Evolutionary conservation across 2,888 invertebrate genomes (phyloP).

Genomic region (Ptilodon capucinus): DNA sequence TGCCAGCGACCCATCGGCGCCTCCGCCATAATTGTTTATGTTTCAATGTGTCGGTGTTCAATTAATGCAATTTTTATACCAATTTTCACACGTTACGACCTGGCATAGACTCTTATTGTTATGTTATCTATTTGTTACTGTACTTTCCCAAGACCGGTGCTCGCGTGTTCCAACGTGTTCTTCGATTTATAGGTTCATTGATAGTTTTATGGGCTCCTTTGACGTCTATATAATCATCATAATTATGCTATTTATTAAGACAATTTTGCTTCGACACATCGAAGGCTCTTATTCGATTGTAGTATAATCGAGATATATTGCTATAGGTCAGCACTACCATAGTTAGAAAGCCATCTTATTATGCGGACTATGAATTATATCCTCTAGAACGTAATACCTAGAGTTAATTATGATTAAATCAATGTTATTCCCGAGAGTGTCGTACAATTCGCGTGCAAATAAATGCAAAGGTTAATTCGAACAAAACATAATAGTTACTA

Average conservation of each 20-base stretch:
- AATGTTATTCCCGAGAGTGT: constrained; percentile 13
- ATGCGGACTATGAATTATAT: constrained; percentile 18
- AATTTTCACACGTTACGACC: constrained; percentile 62
- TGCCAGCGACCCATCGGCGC: constrained; percentile 66
- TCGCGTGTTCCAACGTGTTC: constrained; percentile 58
- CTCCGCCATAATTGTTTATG: constrained; percentile 60
- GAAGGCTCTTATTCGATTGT: constrained; percentile 36
- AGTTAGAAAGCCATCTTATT: constrained; percentile 22
- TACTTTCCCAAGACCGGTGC: constrained; percentile 55
- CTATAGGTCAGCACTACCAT: constrained; percentile 27
- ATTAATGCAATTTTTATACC: constrained; percentile 67
- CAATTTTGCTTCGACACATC: constrained; percentile 42
- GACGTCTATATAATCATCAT: constrained; percentile 58
- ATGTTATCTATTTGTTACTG: constrained; percentile 52
- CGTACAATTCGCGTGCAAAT: constrained; percentile 20
- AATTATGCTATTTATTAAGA: constrained; percentile 61
- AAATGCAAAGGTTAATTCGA: constrained; percentile 65
- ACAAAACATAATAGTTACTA: constrained; percentile 62
- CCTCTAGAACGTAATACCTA: constrained; percentile 4
- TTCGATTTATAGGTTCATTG: constrained; percentile 65
- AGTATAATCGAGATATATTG: constrained; percentile 27
- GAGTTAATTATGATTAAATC: constrained; percentile 8
- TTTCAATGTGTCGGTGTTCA: constrained; percentile 58
- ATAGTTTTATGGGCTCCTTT: constrained; percentile 62
- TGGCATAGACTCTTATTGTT: constrained; percentile 46